Evolutionary conservation across 2,888 invertebrate genomes (phyloP).

Genomic region (Endomychus coccineus): DNA sequence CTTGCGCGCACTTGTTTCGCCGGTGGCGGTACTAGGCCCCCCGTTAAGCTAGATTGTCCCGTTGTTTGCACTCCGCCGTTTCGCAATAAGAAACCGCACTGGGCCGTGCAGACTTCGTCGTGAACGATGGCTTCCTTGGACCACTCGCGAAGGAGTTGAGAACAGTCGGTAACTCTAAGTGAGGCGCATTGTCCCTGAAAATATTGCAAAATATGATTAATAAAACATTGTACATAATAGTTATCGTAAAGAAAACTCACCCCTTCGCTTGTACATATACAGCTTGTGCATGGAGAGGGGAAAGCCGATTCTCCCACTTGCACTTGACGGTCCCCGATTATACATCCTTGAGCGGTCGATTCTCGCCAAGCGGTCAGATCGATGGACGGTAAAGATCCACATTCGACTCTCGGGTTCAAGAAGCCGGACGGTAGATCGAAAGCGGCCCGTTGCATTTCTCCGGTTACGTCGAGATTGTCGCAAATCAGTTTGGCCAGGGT

Average conservation of each 20-base stretch:
- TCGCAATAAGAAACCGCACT: conserved; percentile 69
- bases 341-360: conserved; percentile 60
- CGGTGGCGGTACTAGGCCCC: conserved; percentile 39
- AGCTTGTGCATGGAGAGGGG: conserved; percentile 86
- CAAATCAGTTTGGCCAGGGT: conserved; percentile 81
- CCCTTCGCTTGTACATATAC: conserved; percentile 78
- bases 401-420: conserved; percentile 82
- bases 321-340: conserved; percentile 71
- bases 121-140: conserved; percentile 71
- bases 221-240: not conserved
- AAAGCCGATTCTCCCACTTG: conserved; percentile 76
- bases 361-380: conserved; percentile 82
- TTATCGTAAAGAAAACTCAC: conserved; percentile 47
- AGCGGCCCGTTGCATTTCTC: conserved; percentile 80
- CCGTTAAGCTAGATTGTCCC: conserved; percentile 22
- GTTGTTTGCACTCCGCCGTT: conserved; percentile 36
- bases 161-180: conserved; percentile 79
- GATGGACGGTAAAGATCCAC: conserved; percentile 70
- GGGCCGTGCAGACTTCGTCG: conserved; percentile 85
- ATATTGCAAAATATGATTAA: conserved; percentile 8
- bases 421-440: conserved; percentile 89
- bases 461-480: conserved; percentile 79
- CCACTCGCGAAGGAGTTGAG: conserved; percentile 74
- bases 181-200: conserved; percentile 82
- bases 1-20: conserved; percentile 26